A percentile compares a stretch with the other conserved stretches of the same genome.
These are phyloP conservation scores for Pavo muticus DNA, from an alignment of 2,113 vertebrate species.

Conservation along the genomic window DNA sequence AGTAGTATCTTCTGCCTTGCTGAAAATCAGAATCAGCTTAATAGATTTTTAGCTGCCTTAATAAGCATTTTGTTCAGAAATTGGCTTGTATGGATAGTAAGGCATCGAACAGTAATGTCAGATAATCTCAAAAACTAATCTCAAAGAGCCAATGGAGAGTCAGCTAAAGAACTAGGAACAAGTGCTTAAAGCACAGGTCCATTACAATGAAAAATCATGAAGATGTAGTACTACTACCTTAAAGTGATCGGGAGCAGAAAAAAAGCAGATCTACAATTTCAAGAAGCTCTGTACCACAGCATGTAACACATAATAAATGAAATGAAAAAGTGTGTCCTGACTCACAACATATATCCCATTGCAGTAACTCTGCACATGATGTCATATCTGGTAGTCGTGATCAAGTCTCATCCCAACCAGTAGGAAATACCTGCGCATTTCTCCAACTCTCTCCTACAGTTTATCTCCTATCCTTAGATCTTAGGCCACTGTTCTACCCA, in stretches of 20 bases:
- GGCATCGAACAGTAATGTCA: background rate
- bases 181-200: background rate
- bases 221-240: background rate
- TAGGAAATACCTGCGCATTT: background rate
- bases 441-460: background rate
- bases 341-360: background rate
- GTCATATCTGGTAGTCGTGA: fast-evolving
- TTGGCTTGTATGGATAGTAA: background rate
- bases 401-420: background rate
- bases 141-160: background rate
- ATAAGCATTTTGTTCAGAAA: background rate
- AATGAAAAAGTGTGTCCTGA: background rate
- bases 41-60: background rate
- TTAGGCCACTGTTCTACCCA: background rate
- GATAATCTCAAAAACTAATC: background rate
- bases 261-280: background rate
- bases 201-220: background rate
- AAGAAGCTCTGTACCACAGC: background rate
- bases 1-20: background rate
- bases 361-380: background rate
- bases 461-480: background rate
- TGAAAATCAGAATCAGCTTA: background rate
- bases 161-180: background rate
- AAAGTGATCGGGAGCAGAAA: background rate
- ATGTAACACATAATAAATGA: background rate